Evolutionary conservation across 2,113 vertebrate genomes (phyloP).

Genomic region (Mirounga angustirostris): DNA sequence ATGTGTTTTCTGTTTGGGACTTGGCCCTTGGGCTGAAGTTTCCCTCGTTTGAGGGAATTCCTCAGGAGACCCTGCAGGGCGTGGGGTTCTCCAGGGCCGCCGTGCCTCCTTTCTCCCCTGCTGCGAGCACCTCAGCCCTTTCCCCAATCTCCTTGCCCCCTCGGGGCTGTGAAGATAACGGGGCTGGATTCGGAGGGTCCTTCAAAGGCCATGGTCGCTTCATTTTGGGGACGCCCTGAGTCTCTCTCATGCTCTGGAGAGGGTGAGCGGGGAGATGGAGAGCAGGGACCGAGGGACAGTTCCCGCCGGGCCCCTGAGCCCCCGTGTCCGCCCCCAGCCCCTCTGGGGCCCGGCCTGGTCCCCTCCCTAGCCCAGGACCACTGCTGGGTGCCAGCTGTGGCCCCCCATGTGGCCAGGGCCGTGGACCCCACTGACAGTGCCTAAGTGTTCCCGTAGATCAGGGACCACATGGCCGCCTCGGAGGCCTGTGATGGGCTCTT

Average conservation of each 20-base stretch:
- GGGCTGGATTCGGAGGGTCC: rapidly evolving
- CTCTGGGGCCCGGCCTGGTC: not conserved
- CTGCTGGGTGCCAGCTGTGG: not conserved
- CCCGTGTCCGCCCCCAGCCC: no score
- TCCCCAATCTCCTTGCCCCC: no score
- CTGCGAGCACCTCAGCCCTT: not conserved
- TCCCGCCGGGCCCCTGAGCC: rapidly evolving
- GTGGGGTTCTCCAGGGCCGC: rapidly evolving
- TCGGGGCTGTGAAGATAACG: not conserved
- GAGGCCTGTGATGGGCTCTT: no score
- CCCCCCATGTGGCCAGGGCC: rapidly evolving
- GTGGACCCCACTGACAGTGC: rapidly evolving
- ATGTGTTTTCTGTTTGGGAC: no score
- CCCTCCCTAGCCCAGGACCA: not conserved
- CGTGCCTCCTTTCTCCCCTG: rapidly evolving
- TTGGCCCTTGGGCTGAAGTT: not conserved
- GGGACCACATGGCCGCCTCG: rapidly evolving
- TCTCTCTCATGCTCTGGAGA: not conserved
- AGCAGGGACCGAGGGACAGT: not conserved
- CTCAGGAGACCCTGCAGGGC: not conserved
- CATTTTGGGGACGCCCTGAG: rapidly evolving
- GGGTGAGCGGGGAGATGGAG: not conserved
- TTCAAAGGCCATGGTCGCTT: not conserved
- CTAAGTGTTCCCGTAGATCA: rapidly evolving
- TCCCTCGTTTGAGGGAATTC: not conserved